Evolutionary conservation across 2,888 invertebrate genomes (phyloP).

Genomic region (Synanthedon vespiformis): DNA sequence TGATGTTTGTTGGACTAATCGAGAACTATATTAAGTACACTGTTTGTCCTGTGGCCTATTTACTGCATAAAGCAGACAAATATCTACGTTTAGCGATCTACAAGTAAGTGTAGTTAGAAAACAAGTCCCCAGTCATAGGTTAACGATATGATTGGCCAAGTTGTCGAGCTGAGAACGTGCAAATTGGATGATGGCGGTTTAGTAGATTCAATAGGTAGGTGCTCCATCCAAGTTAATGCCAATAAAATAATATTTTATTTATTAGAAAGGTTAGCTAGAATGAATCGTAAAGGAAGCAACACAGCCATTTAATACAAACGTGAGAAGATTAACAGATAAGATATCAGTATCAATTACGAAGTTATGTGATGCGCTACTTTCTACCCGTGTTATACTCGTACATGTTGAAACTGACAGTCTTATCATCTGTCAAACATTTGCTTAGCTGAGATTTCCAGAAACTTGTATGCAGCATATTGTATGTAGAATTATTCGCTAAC

Average conservation of each 20-base stretch:
- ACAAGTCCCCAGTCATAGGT: conserved; percentile 31
- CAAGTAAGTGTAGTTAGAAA: background rate
- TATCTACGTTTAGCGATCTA: too few relatives aligned
- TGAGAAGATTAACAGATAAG: conserved; percentile 37
- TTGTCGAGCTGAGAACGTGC: conserved; percentile 55
- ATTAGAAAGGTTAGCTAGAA: too few relatives aligned
- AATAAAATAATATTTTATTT: too few relatives aligned
- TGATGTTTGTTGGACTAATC: too few relatives aligned
- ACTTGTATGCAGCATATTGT: background rate
- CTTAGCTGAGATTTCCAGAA: conserved; percentile 41
- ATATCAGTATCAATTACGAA: conserved; percentile 32
- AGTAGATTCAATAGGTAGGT: conserved; percentile 9
- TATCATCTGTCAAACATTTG: conserved; percentile 52
- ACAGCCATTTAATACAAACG: conserved; percentile 3
- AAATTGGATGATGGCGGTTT: conserved; percentile 59
- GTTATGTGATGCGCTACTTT: conserved; percentile 36
- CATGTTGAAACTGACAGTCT: conserved; percentile 20
- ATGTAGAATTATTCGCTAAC: background rate
- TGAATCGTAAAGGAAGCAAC: too few relatives aligned
- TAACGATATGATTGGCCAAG: conserved; percentile 62
- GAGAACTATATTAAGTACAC: too few relatives aligned
- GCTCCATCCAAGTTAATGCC: too few relatives aligned
- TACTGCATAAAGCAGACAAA: too few relatives aligned
- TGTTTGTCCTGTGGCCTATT: too few relatives aligned
- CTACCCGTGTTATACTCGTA: conserved; percentile 20